These are phyloP conservation scores for Pseudopodoces humilis DNA, from an alignment of 2,113 vertebrate genomes.

Conservation along the genomic window DNA sequence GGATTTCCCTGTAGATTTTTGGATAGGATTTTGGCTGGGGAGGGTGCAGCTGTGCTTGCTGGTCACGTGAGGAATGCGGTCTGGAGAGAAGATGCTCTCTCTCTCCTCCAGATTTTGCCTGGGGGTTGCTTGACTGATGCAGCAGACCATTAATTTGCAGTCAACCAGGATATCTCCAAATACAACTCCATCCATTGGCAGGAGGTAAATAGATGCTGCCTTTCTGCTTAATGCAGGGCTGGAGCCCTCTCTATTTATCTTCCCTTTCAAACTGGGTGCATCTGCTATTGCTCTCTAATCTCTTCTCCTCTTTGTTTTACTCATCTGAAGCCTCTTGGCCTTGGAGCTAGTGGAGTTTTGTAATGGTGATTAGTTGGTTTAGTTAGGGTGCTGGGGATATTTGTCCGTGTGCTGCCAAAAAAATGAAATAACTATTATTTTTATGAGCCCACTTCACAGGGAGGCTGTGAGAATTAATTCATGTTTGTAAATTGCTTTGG, in stretches of 20 bases:
- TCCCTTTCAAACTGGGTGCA: background rate
- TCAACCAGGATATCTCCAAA: background rate
- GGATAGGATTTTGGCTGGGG: background rate
- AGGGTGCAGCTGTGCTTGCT: background rate
- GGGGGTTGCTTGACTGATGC: background rate
- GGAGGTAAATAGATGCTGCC: background rate
- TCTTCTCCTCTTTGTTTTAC: background rate
- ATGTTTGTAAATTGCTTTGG: slow-evolving; percentile 52
- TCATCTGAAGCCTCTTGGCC: background rate
- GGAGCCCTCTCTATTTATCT: background rate
- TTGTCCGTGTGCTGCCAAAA: background rate
- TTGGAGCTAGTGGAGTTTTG: background rate
- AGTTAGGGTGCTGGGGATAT: background rate
- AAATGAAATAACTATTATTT: slow-evolving; percentile 34
- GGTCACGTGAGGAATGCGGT: accelerated
- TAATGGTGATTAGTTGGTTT: background rate
- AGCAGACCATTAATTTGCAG: background rate
- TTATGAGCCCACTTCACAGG: background rate
- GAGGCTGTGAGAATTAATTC: slow-evolving; percentile 19
- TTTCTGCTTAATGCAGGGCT: background rate
- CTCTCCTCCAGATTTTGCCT: background rate
- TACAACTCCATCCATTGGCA: background rate
- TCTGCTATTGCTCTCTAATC: background rate
- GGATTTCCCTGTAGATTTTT: background rate
- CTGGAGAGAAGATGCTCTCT: background rate